Base-by-base conservation (phyloP, 1,140 invertebrate genomes). In the Rhopalosiphum padi region DNA sequence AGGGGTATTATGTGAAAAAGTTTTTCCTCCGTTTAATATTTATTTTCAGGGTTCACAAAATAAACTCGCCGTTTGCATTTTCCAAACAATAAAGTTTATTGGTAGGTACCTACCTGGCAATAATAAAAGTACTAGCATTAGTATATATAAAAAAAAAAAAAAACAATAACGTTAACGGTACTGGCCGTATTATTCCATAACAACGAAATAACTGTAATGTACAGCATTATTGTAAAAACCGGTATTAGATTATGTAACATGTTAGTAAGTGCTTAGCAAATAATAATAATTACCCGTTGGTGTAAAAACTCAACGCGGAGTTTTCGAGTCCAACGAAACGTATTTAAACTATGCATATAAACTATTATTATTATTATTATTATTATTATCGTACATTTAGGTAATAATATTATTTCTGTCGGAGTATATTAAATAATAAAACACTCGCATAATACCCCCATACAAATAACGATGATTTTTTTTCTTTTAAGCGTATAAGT, bases 31-130 rank as follows among this genome's bases (percentile, higher is more conserved):
- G 25, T 46, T 46, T 86, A 25, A 86, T 43, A 43, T 86, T 30
- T 86, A 86, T 86, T 30, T 86, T 30, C 9, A 43, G 3, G 41
- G 37, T 43, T 46, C 82, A 83, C 37, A 23, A 83, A 82, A 82
- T 82, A 82, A 82, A 83, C 82, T 83, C 22, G 15, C 83, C 41
- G 25, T 86, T 86, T 86, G 30, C 21, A 86, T 86, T 86, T 86
- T 86, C 41, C 41, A 86, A 86, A 43, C 83, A 25, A 86, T 86
- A 86, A 86, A 86, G 23, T 86, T 46, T 43, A 86, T 86, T 86
- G 11, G 37, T 86, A 85, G 25, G 83, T 86, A 86, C 23, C 83
- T 86, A 86, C 23, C 83, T 86, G 25, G 21, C 21, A 37, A 86
- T 30, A 83, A 83, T 41, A 83, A 83, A 41, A 83, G 82, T 37